These are phyloP conservation scores for Cephus runcator DNA, from an alignment of 2,888 invertebrate species.

Conservation along the genomic window DNA sequence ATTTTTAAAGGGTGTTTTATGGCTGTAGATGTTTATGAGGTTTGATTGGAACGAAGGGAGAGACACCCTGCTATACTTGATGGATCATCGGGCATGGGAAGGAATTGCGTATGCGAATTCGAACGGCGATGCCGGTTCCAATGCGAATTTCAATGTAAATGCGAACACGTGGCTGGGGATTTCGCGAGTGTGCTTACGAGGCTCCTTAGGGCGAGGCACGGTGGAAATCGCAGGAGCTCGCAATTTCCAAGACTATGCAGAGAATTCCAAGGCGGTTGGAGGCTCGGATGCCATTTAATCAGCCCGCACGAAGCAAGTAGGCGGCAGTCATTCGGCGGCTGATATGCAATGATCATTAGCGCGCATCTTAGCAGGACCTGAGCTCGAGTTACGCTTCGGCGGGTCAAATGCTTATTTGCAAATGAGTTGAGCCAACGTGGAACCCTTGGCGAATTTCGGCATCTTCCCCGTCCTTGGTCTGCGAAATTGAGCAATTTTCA, in stretches of 20 bases:
- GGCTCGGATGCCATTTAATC: conserved; percentile 21
- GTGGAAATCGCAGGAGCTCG: neutral
- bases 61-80: neutral
- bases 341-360: conserved; percentile 9
- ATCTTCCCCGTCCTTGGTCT: conserved; percentile 15
- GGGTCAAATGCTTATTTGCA: conserved; percentile 10
- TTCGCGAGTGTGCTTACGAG: neutral
- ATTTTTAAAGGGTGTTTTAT: neutral
- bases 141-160: neutral
- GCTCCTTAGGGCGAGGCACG: neutral
- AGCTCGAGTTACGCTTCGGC: neutral
- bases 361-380: neutral
- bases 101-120: neutral
- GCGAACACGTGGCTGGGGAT: neutral
- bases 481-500: conserved; percentile 43
- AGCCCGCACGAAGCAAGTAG: conserved; percentile 22
- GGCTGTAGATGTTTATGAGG: neutral
- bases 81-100: neutral
- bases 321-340: conserved; percentile 3
- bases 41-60: neutral
- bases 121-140: too few species aligned
- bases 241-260: neutral
- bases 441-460: conserved; percentile 7
- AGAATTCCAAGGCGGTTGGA: conserved; percentile 4
- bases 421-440: conserved; percentile 7